These are phyloP conservation scores for Acleris sparsana DNA, from an alignment of 2,888 invertebrate species.

Conservation along the genomic window DNA sequence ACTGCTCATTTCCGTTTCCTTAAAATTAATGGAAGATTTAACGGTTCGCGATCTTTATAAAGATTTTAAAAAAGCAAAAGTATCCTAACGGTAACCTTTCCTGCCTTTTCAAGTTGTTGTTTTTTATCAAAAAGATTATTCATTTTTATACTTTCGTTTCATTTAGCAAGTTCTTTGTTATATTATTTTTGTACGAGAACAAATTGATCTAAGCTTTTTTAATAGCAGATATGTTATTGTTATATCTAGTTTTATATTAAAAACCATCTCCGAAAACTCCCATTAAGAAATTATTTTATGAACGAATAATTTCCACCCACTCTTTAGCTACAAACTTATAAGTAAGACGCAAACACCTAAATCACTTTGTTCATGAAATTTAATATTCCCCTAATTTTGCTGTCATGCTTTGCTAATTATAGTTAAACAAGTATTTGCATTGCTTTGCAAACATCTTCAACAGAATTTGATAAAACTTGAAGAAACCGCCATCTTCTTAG, in stretches of 20 bases:
- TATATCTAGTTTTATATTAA: no score
- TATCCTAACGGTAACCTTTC: constrained; percentile 17
- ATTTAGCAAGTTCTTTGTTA: not conserved
- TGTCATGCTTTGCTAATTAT: no score
- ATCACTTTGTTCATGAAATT: not conserved
- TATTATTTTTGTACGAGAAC: not conserved
- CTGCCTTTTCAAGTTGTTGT: constrained; percentile 10
- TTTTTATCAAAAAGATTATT: not conserved
- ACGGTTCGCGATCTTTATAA: constrained; percentile 23
- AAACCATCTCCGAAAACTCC: not conserved
- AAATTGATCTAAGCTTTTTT: not conserved
- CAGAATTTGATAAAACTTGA: no score
- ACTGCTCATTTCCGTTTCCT: constrained; percentile 64
- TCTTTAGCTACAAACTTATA: not conserved
- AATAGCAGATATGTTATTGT: no score
- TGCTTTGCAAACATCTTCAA: no score
- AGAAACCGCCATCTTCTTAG: no score
- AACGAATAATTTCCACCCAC: not conserved
- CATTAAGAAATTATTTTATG: not conserved
- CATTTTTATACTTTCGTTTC: not conserved
- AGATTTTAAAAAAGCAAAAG: constrained; percentile 24
- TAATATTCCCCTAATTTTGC: no score
- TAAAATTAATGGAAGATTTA: constrained; percentile 51
- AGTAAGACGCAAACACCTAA: not conserved
- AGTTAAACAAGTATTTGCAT: no score